These are phyloP conservation scores for Centropyge bicolor DNA, from an alignment of 2,797 vertebrate genomes.

Conservation along the genomic window DNA sequence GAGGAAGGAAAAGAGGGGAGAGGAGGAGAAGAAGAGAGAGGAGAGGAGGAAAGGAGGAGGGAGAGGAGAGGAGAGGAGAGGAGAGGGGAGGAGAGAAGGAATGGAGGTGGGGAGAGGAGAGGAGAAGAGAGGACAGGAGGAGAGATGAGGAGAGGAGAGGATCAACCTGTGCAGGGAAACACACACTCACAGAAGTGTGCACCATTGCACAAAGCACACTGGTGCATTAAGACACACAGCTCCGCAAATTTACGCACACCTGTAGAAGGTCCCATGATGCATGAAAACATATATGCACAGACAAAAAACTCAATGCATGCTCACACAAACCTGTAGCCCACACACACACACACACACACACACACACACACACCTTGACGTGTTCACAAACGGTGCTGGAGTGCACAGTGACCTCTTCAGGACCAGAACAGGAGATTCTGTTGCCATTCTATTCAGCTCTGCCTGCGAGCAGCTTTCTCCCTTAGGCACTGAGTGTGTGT, in stretches of 20 bases:
- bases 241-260: conserved; percentile 45
- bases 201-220: conserved; percentile 17
- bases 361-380: conserved; percentile 25
- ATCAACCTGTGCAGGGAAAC: conserved; percentile 49
- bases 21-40: conserved; percentile 6
- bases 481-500: conserved; percentile 42
- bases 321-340: conserved; percentile 20
- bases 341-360: conserved; percentile 12
- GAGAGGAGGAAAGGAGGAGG: not conserved
- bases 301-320: conserved; percentile 5
- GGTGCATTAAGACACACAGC: conserved; percentile 16
- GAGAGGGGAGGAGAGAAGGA: conserved; percentile 26
- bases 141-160: conserved; percentile 13
- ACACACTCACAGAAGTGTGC: conserved; percentile 29
- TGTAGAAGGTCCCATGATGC: conserved; percentile 42
- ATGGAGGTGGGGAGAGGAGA: conserved; percentile 26
- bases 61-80: conserved; percentile 12
- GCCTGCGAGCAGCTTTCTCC: conserved; percentile 65
- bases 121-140: conserved; percentile 4
- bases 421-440: conserved; percentile 71
- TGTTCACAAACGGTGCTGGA: conserved; percentile 42
- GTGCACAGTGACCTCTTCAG: conserved; percentile 78
- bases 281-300: not conserved
- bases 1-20: not conserved
- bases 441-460: conserved; percentile 70